These are phyloP conservation scores for Bradypodion ventrale DNA, from an alignment of 2,797 vertebrate species.

Conservation along the genomic window DNA sequence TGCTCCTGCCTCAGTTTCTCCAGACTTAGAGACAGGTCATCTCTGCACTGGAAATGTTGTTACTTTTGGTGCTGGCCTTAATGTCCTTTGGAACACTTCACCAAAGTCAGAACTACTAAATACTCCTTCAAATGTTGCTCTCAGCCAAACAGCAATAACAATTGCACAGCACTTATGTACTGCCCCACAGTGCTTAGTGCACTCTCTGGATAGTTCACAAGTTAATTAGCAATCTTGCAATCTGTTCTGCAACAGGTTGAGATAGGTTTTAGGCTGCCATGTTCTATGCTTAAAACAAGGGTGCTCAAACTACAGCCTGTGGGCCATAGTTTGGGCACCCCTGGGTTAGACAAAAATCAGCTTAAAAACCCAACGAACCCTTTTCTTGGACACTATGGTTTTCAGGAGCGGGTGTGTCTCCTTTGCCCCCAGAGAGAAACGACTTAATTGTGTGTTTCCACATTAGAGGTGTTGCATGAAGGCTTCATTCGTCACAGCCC, in stretches of 20 bases:
- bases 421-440: background rate
- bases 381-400: slow-evolving; percentile 10
- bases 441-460: slow-evolving; percentile 8
- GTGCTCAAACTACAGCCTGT: no score
- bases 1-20: background rate
- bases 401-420: background rate
- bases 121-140: background rate
- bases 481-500: slow-evolving; percentile 27
- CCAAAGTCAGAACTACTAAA: background rate
- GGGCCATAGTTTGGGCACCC: no score
- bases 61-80: background rate
- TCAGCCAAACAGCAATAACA: no score
- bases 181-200: no score
- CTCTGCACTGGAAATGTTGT: background rate
- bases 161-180: no score
- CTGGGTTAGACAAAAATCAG: slow-evolving; percentile 62
- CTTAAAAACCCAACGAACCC: slow-evolving; percentile 34
- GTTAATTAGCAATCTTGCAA: no score
- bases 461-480: slow-evolving; percentile 5
- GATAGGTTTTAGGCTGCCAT: no score
- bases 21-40: background rate
- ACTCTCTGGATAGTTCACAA: no score
- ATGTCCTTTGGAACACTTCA: background rate
- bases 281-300: no score
- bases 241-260: no score